A percentile compares a stretch with the other conserved stretches of the same genome.
These are phyloP conservation scores for Gobio occitaniae DNA, from an alignment of 2,797 vertebrate species.

Conservation along the genomic window DNA sequence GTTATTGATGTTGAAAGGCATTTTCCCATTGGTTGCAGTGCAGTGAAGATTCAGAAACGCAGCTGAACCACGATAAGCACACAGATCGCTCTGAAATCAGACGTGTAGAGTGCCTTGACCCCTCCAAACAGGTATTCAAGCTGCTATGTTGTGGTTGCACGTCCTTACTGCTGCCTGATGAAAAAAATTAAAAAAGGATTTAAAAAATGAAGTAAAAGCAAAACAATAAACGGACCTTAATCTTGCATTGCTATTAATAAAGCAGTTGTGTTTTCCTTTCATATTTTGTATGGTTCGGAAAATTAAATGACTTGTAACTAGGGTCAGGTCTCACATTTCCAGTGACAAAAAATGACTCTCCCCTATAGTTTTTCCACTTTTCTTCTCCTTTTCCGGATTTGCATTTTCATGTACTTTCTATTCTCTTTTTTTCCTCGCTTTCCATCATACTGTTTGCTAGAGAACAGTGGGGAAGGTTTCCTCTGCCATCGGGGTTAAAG, in stretches of 20 bases:
- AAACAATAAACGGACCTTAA: neutral
- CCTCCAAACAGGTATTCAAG: conserved; percentile 61
- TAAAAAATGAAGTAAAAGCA: neutral
- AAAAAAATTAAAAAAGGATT: too few species aligned
- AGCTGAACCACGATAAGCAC: conserved; percentile 12
- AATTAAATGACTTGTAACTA: neutral
- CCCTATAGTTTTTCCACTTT: neutral
- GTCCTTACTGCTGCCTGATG: neutral
- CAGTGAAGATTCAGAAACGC: conserved; percentile 39
- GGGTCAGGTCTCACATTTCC: neutral
- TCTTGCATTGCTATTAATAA: neutral
- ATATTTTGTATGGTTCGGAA: neutral
- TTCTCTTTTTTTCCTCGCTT: neutral
- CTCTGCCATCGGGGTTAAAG: conserved; percentile 88
- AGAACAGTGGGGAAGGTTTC: conserved; percentile 94
- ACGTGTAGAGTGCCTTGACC: conserved; percentile 51
- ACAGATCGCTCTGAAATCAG: conserved; percentile 43
- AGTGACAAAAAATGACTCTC: neutral
- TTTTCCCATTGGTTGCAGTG: conserved; percentile 56
- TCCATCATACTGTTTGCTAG: conserved; percentile 70
- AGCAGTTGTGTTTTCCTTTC: neutral
- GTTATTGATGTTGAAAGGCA: neutral
- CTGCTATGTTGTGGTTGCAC: neutral
- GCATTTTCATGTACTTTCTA: neutral
- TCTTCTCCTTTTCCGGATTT: neutral